Conservation (phyloP, 1,140 invertebrate species). For the Popillia japonica region DNA sequence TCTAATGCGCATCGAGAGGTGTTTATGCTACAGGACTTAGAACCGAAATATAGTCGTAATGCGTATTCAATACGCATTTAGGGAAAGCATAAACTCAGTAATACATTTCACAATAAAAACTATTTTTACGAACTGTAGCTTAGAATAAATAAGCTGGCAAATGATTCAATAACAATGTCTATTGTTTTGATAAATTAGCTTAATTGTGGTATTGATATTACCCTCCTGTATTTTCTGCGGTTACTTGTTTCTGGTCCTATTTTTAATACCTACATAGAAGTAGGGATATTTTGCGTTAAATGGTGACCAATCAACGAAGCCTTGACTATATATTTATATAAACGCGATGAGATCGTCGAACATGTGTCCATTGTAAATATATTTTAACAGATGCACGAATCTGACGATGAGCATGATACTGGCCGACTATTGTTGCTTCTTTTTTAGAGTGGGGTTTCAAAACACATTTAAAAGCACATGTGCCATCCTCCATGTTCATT, state of each 20-base stretch:
- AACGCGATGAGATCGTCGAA: slow-evolving; percentile 31
- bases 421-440: background rate
- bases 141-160: background rate
- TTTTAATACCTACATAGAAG: background rate
- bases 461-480: slow-evolving; percentile 5
- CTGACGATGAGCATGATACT: background rate
- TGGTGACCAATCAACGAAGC: background rate
- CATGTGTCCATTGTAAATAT: slow-evolving; percentile 10
- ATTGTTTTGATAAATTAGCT: background rate
- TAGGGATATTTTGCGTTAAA: background rate
- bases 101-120: too few species aligned
- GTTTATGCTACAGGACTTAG: too few species aligned
- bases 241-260: background rate
- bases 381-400: slow-evolving; percentile 10
- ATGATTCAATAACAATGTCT: background rate
- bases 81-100: too few species aligned
- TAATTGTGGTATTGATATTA: slow-evolving; percentile 3
- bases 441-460: slow-evolving; percentile 6
- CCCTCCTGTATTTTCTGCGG: background rate
- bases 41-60: too few species aligned
- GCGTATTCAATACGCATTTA: too few species aligned
- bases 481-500: background rate
- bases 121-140: too few species aligned
- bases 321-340: background rate
- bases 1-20: too few species aligned